Base-by-base conservation (phyloP, 1,140 invertebrate species). In the Caenorhabditis briggsae region DNA sequence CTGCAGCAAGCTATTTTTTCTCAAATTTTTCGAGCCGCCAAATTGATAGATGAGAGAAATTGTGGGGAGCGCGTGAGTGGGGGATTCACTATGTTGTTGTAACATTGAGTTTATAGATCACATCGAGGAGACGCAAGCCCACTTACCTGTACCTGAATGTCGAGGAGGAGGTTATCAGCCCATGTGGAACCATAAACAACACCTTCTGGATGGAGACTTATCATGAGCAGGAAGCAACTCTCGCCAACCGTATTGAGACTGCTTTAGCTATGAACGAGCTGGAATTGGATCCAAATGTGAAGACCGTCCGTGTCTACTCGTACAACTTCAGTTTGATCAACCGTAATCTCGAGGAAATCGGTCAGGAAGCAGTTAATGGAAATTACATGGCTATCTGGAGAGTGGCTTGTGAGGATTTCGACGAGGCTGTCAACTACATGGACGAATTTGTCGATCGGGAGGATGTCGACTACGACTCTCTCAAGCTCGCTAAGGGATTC, bases 101-200 rank as follows among this genome's bases (percentile, higher is more conserved):
- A 78, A 78, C 20, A 78, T 78, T 5, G 46, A 46, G 70, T 78
- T 78, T 78, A 78, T 78, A 78, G 70, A 78, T 78, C 46, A 78
- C 25, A 43, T 78, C 70, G n/a, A 78, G 70, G 25, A 46, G 70
- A 78, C 70, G 70, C 70, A 78, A 78, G 70, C 70, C 70, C 0
- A 20, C 12, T 78, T 78, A 78, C 46, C 70, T 78, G 70, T 50
- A 50, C 46, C 43, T 78, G 5, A 50, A 78, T 14, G 70, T 78
- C 46, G 70, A 78, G 20, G 70, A 78, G 53, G 70, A 78, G n/a
- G 18, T 23, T 53, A n/a, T 78, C 12, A 23, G 5, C 20, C 70
- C 70, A 78, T 78, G 70, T 50, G 70, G 70, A 25, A 41, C 43
- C 18, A 16, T 53, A 11, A 78, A 78, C 70, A 78, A 78, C 46